Conservation (phyloP, 2,113 vertebrate genomes). For the Syrrhaptes paradoxus region DNA sequence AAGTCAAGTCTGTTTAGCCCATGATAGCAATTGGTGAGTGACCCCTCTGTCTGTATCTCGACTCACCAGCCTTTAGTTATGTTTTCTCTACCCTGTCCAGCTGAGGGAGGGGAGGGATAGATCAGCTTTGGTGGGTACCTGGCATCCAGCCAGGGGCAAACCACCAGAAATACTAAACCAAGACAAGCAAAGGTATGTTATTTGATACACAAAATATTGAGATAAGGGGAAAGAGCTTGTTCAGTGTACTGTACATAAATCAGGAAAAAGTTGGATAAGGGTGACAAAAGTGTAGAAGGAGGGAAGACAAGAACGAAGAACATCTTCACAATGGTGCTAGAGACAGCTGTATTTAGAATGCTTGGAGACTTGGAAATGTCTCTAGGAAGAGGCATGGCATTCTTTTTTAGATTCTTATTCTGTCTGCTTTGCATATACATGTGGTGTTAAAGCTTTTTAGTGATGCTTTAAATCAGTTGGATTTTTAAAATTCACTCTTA, state of each 20-base stretch:
- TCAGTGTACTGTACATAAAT: not conserved
- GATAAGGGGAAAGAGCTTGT: not conserved
- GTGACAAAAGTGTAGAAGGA: not conserved
- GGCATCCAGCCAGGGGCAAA: no score
- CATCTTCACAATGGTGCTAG: not conserved
- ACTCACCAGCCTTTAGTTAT: no score
- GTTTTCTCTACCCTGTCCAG: no score
- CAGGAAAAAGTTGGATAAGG: not conserved
- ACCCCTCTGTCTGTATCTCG: no score
- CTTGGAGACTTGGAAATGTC: not conserved
- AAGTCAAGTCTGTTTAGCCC: no score
- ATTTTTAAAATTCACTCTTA: not conserved
- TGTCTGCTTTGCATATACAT: not conserved
- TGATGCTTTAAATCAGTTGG: not conserved
- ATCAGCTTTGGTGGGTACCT: no score
- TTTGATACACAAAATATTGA: not conserved
- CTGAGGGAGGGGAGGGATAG: no score
- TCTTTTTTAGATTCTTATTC: constrained; percentile 23
- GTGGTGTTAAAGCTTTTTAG: not conserved
- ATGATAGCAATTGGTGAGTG: no score
- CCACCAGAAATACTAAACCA: not conserved
- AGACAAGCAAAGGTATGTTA: not conserved
- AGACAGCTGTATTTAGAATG: constrained; percentile 6
- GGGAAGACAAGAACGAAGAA: not conserved
- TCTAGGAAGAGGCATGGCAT: not conserved